phyloP scores from a whole-genome alignment of 2,888 invertebrate species.

The Cistogaster globosa region DNA sequence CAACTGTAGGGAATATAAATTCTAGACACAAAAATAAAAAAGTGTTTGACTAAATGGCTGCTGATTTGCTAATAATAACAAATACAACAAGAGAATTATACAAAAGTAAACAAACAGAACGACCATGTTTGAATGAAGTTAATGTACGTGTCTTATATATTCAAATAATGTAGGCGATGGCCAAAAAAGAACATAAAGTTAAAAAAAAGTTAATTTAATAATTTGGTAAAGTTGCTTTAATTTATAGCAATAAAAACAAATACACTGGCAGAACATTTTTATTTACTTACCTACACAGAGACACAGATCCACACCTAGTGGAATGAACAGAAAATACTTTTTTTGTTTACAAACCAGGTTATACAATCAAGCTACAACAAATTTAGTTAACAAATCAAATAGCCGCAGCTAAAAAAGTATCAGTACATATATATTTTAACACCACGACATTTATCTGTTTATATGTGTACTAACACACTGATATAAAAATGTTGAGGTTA shows the following conservation, averaged over 20 bases:
- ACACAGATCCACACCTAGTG: neutral
- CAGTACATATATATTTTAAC: slow-evolving; percentile 1
- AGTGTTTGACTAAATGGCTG: neutral
- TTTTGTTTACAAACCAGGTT: slow-evolving; percentile 26
- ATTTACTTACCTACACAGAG: slow-evolving; percentile 1
- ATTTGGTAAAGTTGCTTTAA: slow-evolving; percentile 23
- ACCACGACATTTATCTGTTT: neutral
- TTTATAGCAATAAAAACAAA: slow-evolving; percentile 27
- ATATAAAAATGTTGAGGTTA: neutral
- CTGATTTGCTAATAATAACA: neutral
- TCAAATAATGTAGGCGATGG: neutral
- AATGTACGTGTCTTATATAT: neutral
- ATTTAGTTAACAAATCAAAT: slow-evolving; percentile 46
- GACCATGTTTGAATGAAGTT: no score
- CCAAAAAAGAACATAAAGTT: neutral
- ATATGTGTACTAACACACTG: neutral
- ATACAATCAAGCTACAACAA: slow-evolving; percentile 34
- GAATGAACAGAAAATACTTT: slow-evolving; percentile 21
- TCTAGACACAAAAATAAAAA: neutral
- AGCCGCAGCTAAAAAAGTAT: slow-evolving; percentile 37
- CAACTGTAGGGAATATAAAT: neutral
- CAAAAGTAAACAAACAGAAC: neutral
- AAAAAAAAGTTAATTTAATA: neutral
- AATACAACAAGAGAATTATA: neutral
- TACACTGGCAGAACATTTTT: slow-evolving; percentile 40